Conservation (phyloP, 2,113 vertebrate species). For the Centropus bengalensis region DNA sequence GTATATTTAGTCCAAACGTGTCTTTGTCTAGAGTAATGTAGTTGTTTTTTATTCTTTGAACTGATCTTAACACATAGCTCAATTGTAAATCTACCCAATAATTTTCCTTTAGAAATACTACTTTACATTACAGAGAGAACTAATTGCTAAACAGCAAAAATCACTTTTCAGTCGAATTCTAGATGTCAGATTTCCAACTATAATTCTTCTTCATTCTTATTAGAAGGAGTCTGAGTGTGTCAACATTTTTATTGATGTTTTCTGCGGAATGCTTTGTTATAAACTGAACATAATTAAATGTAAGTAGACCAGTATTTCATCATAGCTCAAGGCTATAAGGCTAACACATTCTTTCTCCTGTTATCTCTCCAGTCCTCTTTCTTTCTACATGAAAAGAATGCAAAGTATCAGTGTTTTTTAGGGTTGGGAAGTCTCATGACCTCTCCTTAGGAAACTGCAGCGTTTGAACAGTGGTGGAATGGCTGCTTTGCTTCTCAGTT, state of each 20-base stretch:
- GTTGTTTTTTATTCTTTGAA: conserved; percentile 26
- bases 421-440: conserved; percentile 37
- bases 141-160: conserved; percentile 35
- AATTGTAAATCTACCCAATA: background rate
- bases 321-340: conserved; percentile 56
- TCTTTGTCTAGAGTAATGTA: conserved; percentile 16
- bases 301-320: conserved; percentile 58
- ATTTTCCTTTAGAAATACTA: conserved; percentile 3
- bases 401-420: conserved; percentile 29
- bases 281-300: conserved; percentile 64
- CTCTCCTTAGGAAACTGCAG: conserved; percentile 1
- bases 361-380: conserved; percentile 31
- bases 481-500: background rate
- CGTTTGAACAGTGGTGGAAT: background rate
- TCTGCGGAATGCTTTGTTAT: conserved; percentile 54
- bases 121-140: background rate
- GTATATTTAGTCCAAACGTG: conserved; percentile 13
- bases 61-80: conserved; percentile 16
- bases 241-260: conserved; percentile 55
- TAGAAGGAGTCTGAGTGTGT: conserved; percentile 43
- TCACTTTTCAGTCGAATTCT: conserved; percentile 21
- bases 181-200: conserved; percentile 18
- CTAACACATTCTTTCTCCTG: conserved; percentile 46
- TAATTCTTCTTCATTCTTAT: conserved; percentile 47
- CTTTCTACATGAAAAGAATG: conserved; percentile 53